Conservation (phyloP, 2,113 vertebrate genomes). For the Odontophorus gujanensis region DNA sequence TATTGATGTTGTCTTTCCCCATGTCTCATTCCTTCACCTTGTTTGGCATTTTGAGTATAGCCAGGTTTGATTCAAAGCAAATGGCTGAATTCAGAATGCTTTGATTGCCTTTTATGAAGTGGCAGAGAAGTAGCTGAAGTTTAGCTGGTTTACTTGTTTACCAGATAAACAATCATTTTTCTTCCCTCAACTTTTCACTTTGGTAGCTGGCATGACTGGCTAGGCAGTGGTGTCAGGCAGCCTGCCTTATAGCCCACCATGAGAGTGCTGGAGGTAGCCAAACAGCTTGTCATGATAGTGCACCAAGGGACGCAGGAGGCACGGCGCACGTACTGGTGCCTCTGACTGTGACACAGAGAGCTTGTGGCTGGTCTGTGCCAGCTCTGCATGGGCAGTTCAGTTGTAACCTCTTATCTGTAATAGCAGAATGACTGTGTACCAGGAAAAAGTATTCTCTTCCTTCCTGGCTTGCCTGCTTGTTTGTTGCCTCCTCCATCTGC, state of each 20-base stretch:
- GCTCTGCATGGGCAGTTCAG: background rate
- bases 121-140: background rate
- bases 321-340: fast-evolving
- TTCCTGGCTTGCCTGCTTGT: background rate
- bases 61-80: background rate
- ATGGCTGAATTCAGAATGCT: background rate
- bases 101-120: background rate
- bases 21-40: background rate
- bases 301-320: background rate
- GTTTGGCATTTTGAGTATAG: background rate
- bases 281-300: background rate
- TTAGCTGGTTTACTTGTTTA: background rate
- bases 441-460: background rate
- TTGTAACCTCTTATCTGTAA: background rate
- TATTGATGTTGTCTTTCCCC: background rate
- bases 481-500: background rate
- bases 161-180: background rate
- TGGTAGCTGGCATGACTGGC: background rate
- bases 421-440: background rate
- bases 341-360: background rate
- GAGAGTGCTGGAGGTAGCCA: background rate
- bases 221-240: background rate
- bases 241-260: background rate
- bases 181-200: background rate
- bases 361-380: background rate